A percentile compares a stretch with the other conserved stretches of the same genome.
phyloP scores from a whole-genome alignment of 1,140 invertebrate genomes.

The Hyles euphorbiae region DNA sequence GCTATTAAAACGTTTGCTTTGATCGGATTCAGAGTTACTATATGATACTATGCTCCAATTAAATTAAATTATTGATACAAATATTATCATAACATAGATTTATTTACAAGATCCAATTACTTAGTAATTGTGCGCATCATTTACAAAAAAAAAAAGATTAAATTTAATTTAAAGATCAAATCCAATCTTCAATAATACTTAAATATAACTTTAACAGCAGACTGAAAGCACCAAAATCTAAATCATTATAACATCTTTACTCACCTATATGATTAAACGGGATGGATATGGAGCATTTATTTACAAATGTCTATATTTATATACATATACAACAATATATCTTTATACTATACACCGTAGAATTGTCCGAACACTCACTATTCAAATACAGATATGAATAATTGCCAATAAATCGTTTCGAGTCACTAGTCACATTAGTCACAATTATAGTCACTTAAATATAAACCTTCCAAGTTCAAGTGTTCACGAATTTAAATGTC shows the following conservation, averaged over 20 bases:
- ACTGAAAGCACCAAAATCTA: slow-evolving; percentile 51
- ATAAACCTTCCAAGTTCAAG: slow-evolving; percentile 30
- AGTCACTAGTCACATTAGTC: slow-evolving; percentile 1
- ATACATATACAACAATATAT: slow-evolving; percentile 41
- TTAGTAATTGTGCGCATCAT: no score
- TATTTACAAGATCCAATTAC: no score
- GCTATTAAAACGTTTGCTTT: no score
- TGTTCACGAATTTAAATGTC: slow-evolving; percentile 24
- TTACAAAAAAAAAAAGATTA: no score
- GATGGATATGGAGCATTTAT: slow-evolving; percentile 61
- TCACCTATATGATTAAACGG: slow-evolving; percentile 6
- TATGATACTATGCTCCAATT: no score
- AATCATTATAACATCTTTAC: slow-evolving; percentile 26
- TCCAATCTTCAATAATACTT: no score
- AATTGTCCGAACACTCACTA: slow-evolving; percentile 16
- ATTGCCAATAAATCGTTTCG: not conserved
- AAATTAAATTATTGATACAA: no score
- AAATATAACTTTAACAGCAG: not conserved
- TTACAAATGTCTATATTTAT: slow-evolving; percentile 43
- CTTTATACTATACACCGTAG: slow-evolving; percentile 1
- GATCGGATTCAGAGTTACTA: no score
- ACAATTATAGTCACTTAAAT: slow-evolving; percentile 17
- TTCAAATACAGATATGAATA: slow-evolving; percentile 9
- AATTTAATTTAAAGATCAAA: no score
- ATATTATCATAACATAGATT: no score